A percentile compares a stretch with the other conserved stretches of the same genome.
Evolutionary conservation across 2,797 vertebrate species (phyloP).

Genomic region (Phaenicophaeus curvirostris): DNA sequence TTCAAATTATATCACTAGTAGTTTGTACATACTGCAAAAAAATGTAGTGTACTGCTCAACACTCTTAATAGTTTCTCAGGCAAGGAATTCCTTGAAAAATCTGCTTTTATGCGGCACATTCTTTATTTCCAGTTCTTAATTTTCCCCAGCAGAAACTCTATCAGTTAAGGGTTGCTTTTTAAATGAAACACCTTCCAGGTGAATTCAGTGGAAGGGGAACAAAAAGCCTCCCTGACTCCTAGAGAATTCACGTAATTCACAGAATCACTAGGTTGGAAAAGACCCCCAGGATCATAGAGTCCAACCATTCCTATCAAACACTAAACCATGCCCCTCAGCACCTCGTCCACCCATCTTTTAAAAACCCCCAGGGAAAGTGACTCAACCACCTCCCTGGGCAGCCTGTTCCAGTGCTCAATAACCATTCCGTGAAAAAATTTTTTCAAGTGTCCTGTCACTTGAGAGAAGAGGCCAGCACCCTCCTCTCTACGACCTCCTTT

Average conservation of each 20-base stretch:
- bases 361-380: too few relatives aligned
- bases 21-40: not conserved
- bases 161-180: not conserved
- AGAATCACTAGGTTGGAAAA: too few relatives aligned
- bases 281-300: too few relatives aligned
- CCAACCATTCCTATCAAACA: too few relatives aligned
- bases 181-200: not conserved
- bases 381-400: too few relatives aligned
- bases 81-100: not conserved
- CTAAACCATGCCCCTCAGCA: too few relatives aligned
- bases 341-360: too few relatives aligned
- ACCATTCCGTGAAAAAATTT: too few relatives aligned
- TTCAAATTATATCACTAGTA: not conserved
- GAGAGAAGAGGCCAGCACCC: too few relatives aligned
- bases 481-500: too few relatives aligned
- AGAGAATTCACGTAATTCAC: not conserved
- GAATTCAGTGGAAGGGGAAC: not conserved
- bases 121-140: not conserved
- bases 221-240: not conserved
- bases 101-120: not conserved
- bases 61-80: not conserved
- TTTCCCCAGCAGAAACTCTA: not conserved
- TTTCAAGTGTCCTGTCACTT: too few relatives aligned
- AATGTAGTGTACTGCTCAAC: not conserved
- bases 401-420: too few relatives aligned